Base-by-base conservation (phyloP, 1,140 invertebrate species). In the Penaeus japonicus region DNA sequence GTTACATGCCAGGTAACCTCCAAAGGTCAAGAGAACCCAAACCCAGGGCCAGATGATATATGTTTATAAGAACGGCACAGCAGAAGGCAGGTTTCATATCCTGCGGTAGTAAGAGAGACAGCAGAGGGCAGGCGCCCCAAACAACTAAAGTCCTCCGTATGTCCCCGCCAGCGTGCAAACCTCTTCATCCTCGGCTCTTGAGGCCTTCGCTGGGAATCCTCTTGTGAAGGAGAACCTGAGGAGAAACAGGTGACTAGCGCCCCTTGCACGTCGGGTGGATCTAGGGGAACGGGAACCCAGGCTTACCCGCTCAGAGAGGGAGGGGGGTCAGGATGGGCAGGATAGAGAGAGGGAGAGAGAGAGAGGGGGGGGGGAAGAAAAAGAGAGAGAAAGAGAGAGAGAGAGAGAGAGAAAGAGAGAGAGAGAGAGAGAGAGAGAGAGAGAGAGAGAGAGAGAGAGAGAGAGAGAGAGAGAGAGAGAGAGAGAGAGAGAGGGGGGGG, bases 161-260 rank as follows among this genome's bases (percentile, higher is more conserved):
- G 24, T 4, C 62, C 39, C 82, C 32, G 55, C 82, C 82, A 84
- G 82, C 82, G 82, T 84, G 82, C 82, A 84, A 70, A 47, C 59
- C 59, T 59, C 82, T 15, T 84, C 82, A 27, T 70, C 59, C 82
- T 84, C 82, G 32, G 82, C 82, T 47, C 55, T 70, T 57, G 82
- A 84, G 59, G 82, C 55, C 32, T 53, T 84, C 35, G 82, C 57
- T 18, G 62, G 20, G 24, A 39, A 39, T n/a, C 59, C 82, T 24
- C 30, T 84, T 35, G 35, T 73, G 35, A 5, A 30, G 17, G 70
- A 27, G 17, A 18, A 73, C 35, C 24, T 27, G 20, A 18, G 35
- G 18, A 73, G 27, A 30, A 73, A 73, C 70, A 47, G 47, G 47
- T 47, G 47, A 47, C 47, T 47, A 47, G 47, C 47, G 47, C 47